phyloP scores from a whole-genome alignment of 2,113 vertebrate species.

The Theropithecus gelada region DNA sequence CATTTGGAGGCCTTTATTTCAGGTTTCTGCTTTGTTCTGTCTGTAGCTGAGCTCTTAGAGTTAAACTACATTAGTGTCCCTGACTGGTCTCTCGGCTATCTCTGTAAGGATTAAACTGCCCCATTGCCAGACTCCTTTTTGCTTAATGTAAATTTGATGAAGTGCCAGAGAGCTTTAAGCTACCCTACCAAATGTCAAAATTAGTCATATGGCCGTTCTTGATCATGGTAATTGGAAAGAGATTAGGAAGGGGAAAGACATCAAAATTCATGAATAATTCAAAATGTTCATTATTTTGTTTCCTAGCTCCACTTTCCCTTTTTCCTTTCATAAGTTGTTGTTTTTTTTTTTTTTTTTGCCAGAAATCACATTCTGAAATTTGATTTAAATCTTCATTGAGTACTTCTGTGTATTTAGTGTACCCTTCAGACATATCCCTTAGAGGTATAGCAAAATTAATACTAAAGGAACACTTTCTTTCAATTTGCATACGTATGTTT shows the following conservation, averaged over 20 bases:
- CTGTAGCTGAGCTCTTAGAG: not conserved
- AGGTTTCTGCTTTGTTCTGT: not conserved
- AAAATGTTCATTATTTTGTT: not conserved
- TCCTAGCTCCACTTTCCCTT: not conserved
- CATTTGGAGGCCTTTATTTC: not conserved
- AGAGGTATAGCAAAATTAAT: not conserved
- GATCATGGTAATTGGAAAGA: not conserved
- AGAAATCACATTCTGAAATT: not conserved
- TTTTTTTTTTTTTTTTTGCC: not conserved
- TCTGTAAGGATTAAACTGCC: not conserved
- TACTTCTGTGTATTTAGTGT: not conserved
- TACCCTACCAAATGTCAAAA: not conserved
- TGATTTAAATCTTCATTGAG: not conserved
- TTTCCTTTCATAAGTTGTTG: not conserved
- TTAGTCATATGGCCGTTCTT: not conserved
- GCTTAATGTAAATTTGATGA: slow-evolving; percentile 21
- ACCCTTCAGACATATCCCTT: not conserved
- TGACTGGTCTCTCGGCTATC: not conserved
- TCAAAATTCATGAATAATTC: not conserved
- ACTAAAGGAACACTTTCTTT: not conserved
- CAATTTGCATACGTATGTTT: not conserved
- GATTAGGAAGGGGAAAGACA: not conserved
- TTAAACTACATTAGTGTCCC: not conserved
- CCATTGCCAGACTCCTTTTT: not conserved
- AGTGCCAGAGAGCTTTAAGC: not conserved